Conservation (phyloP, 2,113 vertebrate species). For the Neolamprologus variostigma region DNA sequence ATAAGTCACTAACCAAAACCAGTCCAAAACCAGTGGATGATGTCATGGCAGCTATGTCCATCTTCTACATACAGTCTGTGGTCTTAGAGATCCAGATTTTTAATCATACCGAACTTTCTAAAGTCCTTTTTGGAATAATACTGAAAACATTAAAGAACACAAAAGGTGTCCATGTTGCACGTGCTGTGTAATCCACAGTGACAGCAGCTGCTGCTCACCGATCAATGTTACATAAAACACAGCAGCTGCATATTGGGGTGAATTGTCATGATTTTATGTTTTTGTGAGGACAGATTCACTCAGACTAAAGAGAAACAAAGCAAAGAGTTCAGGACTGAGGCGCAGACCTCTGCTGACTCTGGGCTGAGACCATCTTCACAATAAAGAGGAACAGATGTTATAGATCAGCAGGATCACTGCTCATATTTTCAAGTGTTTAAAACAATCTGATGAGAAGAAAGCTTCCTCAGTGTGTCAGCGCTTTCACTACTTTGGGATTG, state of each 20-base stretch:
- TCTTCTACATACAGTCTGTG: not conserved
- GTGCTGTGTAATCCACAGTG: not conserved
- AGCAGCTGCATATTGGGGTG: not conserved
- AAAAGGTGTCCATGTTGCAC: not conserved
- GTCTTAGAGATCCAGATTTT: not conserved
- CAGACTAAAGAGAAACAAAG: not conserved
- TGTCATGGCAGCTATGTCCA: not conserved
- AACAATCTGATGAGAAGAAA: not conserved
- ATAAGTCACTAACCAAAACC: not conserved
- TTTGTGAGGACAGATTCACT: not conserved
- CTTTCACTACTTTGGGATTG: not conserved
- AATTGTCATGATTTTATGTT: rapidly evolving
- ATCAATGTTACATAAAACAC: rapidly evolving
- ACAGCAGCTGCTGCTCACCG: not conserved
- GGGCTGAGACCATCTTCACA: not conserved
- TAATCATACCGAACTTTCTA: rapidly evolving
- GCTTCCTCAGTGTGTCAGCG: not conserved
- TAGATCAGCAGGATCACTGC: not conserved
- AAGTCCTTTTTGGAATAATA: not conserved
- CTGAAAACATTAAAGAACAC: not conserved
- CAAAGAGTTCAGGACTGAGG: not conserved
- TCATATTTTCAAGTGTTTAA: not conserved
- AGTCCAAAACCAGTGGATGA: rapidly evolving
- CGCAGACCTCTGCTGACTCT: not conserved
- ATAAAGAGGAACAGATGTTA: not conserved